Percentiles rank a stretch among this genome's conserved stretches.
These are phyloP conservation scores for Marisa cornuarietis DNA, from an alignment of 1,140 invertebrate species.

Conservation along the genomic window DNA sequence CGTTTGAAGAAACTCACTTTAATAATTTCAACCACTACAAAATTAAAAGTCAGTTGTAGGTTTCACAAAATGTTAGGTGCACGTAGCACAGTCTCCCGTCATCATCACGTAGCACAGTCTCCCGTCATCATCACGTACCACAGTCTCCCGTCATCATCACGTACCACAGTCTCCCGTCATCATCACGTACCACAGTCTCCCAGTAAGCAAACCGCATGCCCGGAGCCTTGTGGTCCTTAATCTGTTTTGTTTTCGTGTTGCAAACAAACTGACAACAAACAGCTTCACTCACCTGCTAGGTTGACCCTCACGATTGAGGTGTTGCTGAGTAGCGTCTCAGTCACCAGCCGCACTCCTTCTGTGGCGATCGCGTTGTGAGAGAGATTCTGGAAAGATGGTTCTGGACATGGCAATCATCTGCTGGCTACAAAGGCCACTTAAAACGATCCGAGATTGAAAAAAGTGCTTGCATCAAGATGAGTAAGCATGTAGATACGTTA, in stretches of 20 bases:
- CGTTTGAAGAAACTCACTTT: no score
- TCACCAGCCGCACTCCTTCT: constrained; percentile 21
- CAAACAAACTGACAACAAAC: not conserved
- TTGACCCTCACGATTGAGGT: constrained; percentile 31
- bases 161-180: no score
- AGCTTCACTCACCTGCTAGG: constrained; percentile 11
- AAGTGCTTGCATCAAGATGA: not conserved
- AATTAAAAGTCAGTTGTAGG: no score
- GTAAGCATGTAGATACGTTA: not conserved
- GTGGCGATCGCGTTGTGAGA: constrained; percentile 21
- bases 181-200: no score
- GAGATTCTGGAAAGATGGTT: constrained; percentile 29
- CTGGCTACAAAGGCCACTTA: not conserved
- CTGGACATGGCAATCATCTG: not conserved
- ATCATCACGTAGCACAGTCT: no score
- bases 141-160: no score
- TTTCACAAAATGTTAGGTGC: no score
- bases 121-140: no score
- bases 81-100: no score
- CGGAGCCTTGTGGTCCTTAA: no score
- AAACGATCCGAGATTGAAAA: not conserved
- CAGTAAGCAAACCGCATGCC: no score
- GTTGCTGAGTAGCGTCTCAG: constrained; percentile 18
- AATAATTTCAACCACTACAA: no score
- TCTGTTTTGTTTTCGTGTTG: not conserved